A percentile compares a stretch with the other conserved stretches of the same genome.
These are phyloP conservation scores for Reticulitermes lucifugus DNA, from an alignment of 2,888 invertebrate species.

Conservation along the genomic window DNA sequence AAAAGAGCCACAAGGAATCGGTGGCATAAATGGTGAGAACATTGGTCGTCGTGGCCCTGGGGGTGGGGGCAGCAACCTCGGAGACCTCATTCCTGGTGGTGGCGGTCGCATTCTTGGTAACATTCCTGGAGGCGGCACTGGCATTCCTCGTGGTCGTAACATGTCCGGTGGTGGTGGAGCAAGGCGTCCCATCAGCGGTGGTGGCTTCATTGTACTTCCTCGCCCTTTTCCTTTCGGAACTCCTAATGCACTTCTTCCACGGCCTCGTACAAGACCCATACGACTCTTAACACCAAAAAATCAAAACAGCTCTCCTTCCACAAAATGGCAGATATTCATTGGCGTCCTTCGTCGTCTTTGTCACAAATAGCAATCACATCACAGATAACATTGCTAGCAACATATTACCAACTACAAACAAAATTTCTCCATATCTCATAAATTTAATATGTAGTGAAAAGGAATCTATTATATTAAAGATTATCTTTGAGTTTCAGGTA, in stretches of 20 bases:
- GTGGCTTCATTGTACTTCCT: conserved; percentile 39
- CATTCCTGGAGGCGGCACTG: conserved; percentile 41
- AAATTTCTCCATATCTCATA: too few relatives aligned
- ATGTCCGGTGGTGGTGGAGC: conserved; percentile 38
- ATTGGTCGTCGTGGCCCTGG: conserved; percentile 53
- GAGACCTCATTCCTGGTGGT: conserved; percentile 55
- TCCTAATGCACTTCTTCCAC: conserved; percentile 32
- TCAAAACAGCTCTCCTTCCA: not conserved
- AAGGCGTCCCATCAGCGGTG: conserved; percentile 42
- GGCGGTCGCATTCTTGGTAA: conserved; percentile 54
- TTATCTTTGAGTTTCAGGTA: too few relatives aligned
- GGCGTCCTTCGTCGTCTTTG: not conserved
- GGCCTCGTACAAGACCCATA: conserved; percentile 45
- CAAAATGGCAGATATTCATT: conserved; percentile 25
- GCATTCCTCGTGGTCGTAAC: conserved; percentile 44
- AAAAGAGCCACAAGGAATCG: conserved; percentile 49
- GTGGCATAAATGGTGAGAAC: conserved; percentile 56
- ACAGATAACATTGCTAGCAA: too few relatives aligned
- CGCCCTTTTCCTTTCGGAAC: conserved; percentile 28
- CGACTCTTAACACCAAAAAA: not conserved
- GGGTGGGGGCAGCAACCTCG: conserved; percentile 55
- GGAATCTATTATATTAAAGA: too few relatives aligned
- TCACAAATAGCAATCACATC: not conserved
- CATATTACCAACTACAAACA: too few relatives aligned
- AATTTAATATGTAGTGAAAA: too few relatives aligned